These are phyloP conservation scores for Protobothrops flavoviridis DNA, from an alignment of 2,113 vertebrate species.

Conservation along the genomic window DNA sequence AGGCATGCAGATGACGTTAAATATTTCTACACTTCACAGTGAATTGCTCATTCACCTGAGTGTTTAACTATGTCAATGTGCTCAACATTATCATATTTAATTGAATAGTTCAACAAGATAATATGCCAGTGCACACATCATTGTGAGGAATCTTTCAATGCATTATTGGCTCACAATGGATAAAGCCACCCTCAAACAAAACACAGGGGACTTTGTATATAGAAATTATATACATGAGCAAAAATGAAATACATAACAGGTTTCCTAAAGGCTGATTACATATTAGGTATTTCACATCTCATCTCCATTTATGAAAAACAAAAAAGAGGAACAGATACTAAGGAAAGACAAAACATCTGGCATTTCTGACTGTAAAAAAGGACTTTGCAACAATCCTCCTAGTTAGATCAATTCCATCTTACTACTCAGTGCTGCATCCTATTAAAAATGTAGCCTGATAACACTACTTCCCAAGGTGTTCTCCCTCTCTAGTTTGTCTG, in stretches of 20 bases:
- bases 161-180: conserved; percentile 70
- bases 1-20: conserved; percentile 71
- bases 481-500: neutral
- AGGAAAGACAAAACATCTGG: conserved; percentile 16
- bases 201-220: conserved; percentile 48
- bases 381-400: neutral
- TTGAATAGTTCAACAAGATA: conserved; percentile 81
- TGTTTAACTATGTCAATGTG: conserved; percentile 76
- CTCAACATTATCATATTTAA: conserved; percentile 81
- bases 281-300: conserved; percentile 46
- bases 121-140: conserved; percentile 69
- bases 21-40: conserved; percentile 76
- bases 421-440: neutral
- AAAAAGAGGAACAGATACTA: neutral
- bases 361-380: conserved; percentile 3
- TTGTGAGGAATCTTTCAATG: conserved; percentile 56
- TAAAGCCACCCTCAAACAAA: conserved; percentile 67
- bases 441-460: neutral
- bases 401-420: neutral
- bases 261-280: conserved; percentile 55
- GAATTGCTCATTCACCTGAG: conserved; percentile 81
- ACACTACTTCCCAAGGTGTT: neutral
- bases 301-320: conserved; percentile 32
- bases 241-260: conserved; percentile 28
- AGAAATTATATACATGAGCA: conserved; percentile 49